Conservation (phyloP, 2,113 vertebrate species). For the Murina feae region DNA sequence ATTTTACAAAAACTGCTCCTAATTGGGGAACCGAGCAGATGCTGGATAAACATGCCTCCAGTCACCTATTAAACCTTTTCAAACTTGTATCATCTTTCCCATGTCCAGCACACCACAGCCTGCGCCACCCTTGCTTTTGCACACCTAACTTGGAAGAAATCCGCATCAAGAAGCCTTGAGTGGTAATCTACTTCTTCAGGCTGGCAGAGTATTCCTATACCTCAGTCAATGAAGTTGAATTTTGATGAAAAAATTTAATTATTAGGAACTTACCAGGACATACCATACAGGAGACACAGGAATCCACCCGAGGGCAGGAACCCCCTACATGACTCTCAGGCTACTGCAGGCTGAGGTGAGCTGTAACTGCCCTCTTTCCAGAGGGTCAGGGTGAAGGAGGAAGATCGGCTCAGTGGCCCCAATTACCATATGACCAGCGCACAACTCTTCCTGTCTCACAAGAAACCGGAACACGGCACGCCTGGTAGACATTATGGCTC, state of each 20-base stretch:
- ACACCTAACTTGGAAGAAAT: not conserved
- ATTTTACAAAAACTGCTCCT: not conserved
- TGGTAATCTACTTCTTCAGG: not conserved
- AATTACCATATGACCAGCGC: not conserved
- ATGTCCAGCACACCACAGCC: not conserved
- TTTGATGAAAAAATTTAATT: not conserved
- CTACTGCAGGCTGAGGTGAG: not conserved
- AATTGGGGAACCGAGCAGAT: not conserved
- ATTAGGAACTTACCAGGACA: slow-evolving; percentile 8
- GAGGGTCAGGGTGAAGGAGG: not conserved
- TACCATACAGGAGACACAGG: not conserved
- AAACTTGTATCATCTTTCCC: not conserved
- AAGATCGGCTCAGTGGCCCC: not conserved
- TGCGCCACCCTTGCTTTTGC: not conserved
- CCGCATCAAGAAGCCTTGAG: not conserved
- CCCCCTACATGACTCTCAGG: not conserved
- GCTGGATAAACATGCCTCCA: not conserved
- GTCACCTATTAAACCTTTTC: not conserved
- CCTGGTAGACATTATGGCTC: not conserved
- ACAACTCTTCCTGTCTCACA: not conserved
- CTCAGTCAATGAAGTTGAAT: not conserved
- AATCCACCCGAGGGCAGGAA: not conserved
- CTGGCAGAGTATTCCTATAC: not conserved
- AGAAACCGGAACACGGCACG: not conserved
- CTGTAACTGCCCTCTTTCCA: not conserved